Base-by-base conservation (phyloP, 1,140 invertebrate species). In the Mizuhopecten yessoensis region DNA sequence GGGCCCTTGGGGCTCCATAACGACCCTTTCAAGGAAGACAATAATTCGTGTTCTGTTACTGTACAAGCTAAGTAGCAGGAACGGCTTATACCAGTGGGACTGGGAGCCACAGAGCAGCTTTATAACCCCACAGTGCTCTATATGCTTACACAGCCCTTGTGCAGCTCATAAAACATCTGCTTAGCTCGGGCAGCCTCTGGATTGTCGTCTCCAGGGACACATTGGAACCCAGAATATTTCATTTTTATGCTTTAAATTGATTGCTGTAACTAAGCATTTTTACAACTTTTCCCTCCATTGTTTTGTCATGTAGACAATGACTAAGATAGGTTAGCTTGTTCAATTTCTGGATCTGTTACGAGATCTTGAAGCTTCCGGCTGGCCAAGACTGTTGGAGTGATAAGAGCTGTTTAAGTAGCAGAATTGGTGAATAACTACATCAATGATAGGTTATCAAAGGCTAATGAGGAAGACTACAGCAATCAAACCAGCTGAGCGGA, bases 11-110 rank as follows among this genome's bases (percentile, higher is more conserved):
- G 57, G 57, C 57, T 29, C 57, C 57, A 75, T 75, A 75, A 75
- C 57, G 57, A 75, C 57, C 57, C 57, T 75, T 75, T 75, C 57
- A 75, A 75, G 57, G 57, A 75, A 75, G 57, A 75, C 57, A 75
- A 75, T 75, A 29, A 75, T n/a, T 29, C 23, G 57, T 75, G 57
- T 75, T 75, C 57, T 75, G 57, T 75, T 75, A 75, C 57, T 0
- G n/a, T 75, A 75, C n/a, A 75, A 29, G 57, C 23, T 75, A 75
- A 75, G 57, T 75, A 75, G 57, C 23, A 29, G 57, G 29, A 75
- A 75, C 1, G 11, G 57, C 57, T 75, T 75, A 75, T 75, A 75
- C 57, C n/a, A 13, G 57, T 29, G 57, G 17, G 57, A 75, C 57
- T 75, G 9, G 23, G 29, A 29, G 57, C n/a, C 57, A 75, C 57